Evolutionary conservation across 2,888 invertebrate genomes (phyloP).

Genomic region (Orthosia cruda): DNA sequence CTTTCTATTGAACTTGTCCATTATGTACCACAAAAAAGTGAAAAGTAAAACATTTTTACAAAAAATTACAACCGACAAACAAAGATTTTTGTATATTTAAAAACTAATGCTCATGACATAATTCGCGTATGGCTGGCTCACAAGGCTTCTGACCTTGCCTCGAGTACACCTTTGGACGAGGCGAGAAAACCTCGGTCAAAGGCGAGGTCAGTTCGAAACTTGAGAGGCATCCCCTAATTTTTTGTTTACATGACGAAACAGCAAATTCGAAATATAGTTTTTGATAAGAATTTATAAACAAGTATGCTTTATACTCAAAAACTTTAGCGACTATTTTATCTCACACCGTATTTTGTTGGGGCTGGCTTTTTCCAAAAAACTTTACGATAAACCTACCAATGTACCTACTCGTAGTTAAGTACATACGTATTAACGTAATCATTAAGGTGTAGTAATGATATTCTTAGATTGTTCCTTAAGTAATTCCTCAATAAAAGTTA

Average conservation of each 20-base stretch:
- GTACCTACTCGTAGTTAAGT: background rate
- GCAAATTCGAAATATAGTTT: background rate
- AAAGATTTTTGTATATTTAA: background rate
- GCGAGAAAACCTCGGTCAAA: conserved; percentile 15
- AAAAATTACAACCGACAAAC: too few species aligned
- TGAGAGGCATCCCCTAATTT: conserved; percentile 25
- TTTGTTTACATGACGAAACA: background rate
- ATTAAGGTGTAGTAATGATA: conserved; percentile 13
- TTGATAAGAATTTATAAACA: background rate
- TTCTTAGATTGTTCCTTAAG: conserved; percentile 5
- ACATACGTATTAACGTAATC: background rate
- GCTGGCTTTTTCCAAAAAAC: background rate
- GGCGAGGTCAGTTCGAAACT: conserved; percentile 21
- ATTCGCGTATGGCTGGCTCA: conserved; percentile 4
- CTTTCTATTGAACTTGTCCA: too few species aligned
- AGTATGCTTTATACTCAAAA: background rate
- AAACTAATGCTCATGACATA: conserved; percentile 20
- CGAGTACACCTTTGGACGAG: conserved; percentile 8
- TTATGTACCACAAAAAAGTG: too few species aligned
- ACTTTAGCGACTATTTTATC: background rate
- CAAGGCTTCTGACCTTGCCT: conserved; percentile 23
- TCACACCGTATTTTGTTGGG: background rate
- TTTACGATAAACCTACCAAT: background rate
- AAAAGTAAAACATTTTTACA: too few species aligned
- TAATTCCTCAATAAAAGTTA: conserved; percentile 23